A percentile compares a stretch with the other conserved stretches of the same genome.
Conservation (phyloP, 2,797 vertebrate genomes). For the Siniperca undulata region DNA sequence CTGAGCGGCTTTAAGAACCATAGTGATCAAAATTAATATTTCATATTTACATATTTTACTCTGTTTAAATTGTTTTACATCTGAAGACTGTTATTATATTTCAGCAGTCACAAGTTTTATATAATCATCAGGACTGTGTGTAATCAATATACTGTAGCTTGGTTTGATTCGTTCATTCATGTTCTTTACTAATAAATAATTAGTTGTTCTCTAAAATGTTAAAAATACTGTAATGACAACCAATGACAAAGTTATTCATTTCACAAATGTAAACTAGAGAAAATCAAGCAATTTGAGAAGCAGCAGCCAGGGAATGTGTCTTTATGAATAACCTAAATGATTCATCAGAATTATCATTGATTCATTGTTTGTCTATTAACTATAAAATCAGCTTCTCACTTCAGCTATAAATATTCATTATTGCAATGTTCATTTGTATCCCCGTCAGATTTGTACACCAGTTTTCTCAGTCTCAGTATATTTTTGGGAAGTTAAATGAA, state of each 20-base stretch:
- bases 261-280: neutral
- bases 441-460: neutral
- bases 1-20: too few relatives aligned
- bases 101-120: neutral
- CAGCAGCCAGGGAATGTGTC: neutral
- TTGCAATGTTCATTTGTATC: neutral
- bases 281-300: neutral
- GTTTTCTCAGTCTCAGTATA: conserved; percentile 1
- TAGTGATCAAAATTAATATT: neutral
- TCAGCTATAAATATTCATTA: neutral
- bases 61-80: neutral
- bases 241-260: neutral
- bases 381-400: neutral
- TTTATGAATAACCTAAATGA: neutral
- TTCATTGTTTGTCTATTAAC: too few relatives aligned
- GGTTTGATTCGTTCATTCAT: too few relatives aligned
- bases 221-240: neutral
- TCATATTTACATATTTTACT: neutral
- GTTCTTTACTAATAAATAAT: neutral
- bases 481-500: neutral
- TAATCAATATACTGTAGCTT: neutral
- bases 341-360: too few relatives aligned
- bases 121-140: neutral
- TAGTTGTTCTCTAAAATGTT: neutral
- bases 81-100: neutral